A percentile compares a stretch with the other conserved stretches of the same genome.
These are phyloP conservation scores for Lycopodina hypogea DNA, from an alignment of 37 sponge, comb jelly and placozoan species.

Conservation along the genomic window DNA sequence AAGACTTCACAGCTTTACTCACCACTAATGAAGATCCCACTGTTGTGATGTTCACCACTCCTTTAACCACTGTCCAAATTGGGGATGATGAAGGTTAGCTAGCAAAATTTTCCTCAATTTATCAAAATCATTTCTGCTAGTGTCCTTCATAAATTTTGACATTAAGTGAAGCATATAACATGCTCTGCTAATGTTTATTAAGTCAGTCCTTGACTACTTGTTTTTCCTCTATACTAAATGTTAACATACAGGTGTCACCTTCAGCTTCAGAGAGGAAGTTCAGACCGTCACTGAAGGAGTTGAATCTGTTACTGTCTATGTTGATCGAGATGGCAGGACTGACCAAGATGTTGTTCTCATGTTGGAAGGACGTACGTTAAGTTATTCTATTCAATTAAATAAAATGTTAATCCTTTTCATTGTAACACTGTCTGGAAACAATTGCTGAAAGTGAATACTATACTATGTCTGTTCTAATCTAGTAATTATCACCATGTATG, in stretches of 20 bases:
- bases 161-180: too few relatives aligned
- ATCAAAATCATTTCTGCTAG: background rate
- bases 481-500: too few relatives aligned
- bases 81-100: conserved; percentile 9
- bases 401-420: too few relatives aligned
- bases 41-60: background rate
- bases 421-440: too few relatives aligned
- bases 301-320: conserved; percentile 3
- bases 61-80: background rate
- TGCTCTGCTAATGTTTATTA: background rate
- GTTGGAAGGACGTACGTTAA: conserved; percentile 23
- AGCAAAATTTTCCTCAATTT: background rate
- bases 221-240: background rate
- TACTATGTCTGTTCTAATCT: too few relatives aligned
- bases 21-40: background rate
- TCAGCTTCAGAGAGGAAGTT: conserved; percentile 14
- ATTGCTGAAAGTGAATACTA: too few relatives aligned
- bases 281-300: conserved; percentile 12
- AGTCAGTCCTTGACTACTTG: background rate
- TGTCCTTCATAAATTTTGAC: too few relatives aligned
- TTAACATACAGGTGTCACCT: background rate
- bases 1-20: conserved; percentile 3
- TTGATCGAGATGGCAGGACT: conserved; percentile 7
- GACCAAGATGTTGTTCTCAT: background rate
- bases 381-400: background rate